Percentiles rank a stretch among this genome's conserved stretches.
phyloP scores from a whole-genome alignment of 1,140 invertebrate genomes.

The Dinoponera quadriceps region DNA sequence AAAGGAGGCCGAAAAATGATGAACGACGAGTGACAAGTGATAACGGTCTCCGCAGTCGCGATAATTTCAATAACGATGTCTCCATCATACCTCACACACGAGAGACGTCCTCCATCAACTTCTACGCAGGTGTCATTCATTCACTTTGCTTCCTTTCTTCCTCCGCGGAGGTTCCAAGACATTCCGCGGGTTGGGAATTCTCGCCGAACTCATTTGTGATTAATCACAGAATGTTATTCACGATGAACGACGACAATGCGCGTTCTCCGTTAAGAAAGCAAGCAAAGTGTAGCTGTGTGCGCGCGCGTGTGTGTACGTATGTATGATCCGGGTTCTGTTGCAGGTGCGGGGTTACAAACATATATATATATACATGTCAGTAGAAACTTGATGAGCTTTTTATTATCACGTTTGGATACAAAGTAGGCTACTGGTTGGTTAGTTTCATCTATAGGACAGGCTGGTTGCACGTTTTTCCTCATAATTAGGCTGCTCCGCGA shows the following conservation, averaged over 20 bases:
- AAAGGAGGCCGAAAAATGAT: too few species aligned
- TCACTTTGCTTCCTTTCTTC: slow-evolving; percentile 70
- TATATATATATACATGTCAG: slow-evolving; percentile 74
- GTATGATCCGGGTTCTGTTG: slow-evolving; percentile 14
- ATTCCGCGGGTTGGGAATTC: too few species aligned
- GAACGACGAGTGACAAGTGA: too few species aligned
- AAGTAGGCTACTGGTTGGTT: slow-evolving; percentile 69
- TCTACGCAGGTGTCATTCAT: background rate
- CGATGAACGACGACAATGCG: background rate
- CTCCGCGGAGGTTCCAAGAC: too few species aligned
- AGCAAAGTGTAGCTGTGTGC: slow-evolving; percentile 61
- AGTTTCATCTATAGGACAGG: slow-evolving; percentile 77
- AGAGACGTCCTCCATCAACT: background rate
- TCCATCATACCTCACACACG: too few species aligned
- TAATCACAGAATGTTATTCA: slow-evolving; percentile 51
- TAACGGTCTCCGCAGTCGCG: too few species aligned
- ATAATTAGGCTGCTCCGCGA: slow-evolving; percentile 9
- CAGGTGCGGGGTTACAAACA: slow-evolving; percentile 68
- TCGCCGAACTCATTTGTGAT: background rate
- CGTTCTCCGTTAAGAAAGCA: slow-evolving; percentile 60
- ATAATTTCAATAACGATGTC: too few species aligned
- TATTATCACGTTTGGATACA: slow-evolving; percentile 82
- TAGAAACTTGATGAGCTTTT: slow-evolving; percentile 81
- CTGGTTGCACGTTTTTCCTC: background rate
- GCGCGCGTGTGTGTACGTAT: too few species aligned